A percentile compares a stretch with the other conserved stretches of the same genome.
phyloP scores from a whole-genome alignment of 2,113 vertebrate species.

The Azemiops feae region DNA sequence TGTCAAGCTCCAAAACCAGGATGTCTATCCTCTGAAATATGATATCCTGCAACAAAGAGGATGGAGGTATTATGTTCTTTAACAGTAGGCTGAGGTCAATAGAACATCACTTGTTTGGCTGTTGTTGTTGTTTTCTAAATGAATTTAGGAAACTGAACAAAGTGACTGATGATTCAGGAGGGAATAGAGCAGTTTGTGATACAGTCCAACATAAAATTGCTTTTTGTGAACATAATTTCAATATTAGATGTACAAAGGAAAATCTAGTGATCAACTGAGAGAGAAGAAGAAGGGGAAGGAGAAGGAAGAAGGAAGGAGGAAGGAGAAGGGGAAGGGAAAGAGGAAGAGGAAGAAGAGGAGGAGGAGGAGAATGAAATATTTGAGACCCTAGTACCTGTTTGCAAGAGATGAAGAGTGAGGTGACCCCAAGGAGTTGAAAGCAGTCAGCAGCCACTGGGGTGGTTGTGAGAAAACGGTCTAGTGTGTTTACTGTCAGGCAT shows the following conservation, averaged over 20 bases:
- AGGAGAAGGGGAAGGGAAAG: background rate
- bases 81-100: background rate
- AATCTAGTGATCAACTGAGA: background rate
- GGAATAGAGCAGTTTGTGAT: background rate
- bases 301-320: background rate
- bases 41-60: background rate
- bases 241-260: background rate
- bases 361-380: background rate
- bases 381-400: conserved; percentile 80
- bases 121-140: background rate
- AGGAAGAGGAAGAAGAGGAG: background rate
- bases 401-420: conserved; percentile 85
- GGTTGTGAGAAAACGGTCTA: conserved; percentile 88
- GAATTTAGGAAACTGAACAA: background rate
- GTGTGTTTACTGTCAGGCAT: conserved; percentile 86
- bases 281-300: background rate
- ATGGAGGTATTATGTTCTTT: background rate
- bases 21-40: background rate
- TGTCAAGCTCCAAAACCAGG: background rate
- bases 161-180: background rate
- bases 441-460: conserved; percentile 90
- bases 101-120: background rate
- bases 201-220: background rate
- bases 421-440: conserved; percentile 93
- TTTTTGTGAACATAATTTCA: background rate